Base-by-base conservation (phyloP, 2,888 invertebrate species). In the Erynnis tages region DNA sequence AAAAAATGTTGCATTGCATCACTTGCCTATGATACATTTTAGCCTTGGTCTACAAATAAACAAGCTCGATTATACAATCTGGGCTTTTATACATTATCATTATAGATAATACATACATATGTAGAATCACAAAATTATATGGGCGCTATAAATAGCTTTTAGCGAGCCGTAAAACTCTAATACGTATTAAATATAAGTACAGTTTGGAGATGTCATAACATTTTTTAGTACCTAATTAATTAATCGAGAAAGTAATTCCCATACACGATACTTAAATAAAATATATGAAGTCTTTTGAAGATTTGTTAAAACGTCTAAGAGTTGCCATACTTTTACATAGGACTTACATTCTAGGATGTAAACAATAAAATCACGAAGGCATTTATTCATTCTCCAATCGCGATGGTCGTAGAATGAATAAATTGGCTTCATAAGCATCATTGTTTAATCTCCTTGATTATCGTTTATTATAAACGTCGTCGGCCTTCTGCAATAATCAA, bases 401-500 rank as follows among this genome's bases (percentile, higher is more conserved):
- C 14, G 14, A 2, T 14, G 3, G 2, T 14, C 5, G 16, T 34
- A 34, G 14, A 8, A 30, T 25, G 17, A 30, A 30, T 38, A 29
- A 19, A 37, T 13, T 25, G 37, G 46, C 14, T 30, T 38, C 11
- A 37, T 48, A 30, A 14, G 30, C 48, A 48, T 21, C 10, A 14
- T 5, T 40, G 16, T 30, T 40, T 38, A 10, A 30, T 32, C 40
- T 43, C 8, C 30, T 43, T 30, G 30, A 43, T 40, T 30, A 11
- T 14, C 16, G 32, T 32, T 30, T 23, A 48, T 38, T 48, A n/a
- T n/a, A 48, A 48, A 23, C 29, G 35, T 3, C 11, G 29, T 14
- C 49, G 62, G 53, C 66, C 63, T 64, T 66, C 62, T 54, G 40
- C 58, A 35, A 58, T 55, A 55, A 62, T 62, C 58, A 62, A 55